Base-by-base conservation (phyloP, 2,888 invertebrate genomes). In the Aphrophora alni region DNA sequence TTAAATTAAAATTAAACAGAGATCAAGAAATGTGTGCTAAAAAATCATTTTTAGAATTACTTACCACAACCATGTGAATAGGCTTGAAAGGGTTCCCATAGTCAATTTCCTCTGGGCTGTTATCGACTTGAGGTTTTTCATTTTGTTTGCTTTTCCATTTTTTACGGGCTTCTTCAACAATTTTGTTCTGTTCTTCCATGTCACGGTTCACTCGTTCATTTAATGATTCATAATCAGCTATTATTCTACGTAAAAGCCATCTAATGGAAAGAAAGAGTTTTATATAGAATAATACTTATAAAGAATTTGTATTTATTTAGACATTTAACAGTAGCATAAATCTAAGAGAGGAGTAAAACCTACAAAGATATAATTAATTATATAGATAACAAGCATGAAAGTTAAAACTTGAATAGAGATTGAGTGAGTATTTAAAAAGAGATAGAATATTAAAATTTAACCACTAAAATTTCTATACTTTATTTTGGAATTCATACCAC, bases 161-260 rank as follows among this genome's bases (percentile, higher is more conserved):
- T 79, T 76, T 75, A 27, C 79, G 38, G 24, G 68, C 79, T 26
- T 25, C 69, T 73, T 75, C 85, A 76, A 87, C 83, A 87, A 89
- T 88, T 88, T 89, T 85, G 88, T 89, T 86, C 88, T 91, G 89
- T 87, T 90, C 85, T 88, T 87, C 85, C 88, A 92, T 87, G 89
- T 95, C 91, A 87, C 85, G 84, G 80, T 89, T 91, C 0, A 95
- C 94, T 81, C 95, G 89, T 75, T 90, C 86, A 84, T 93, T 92
- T 69, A 95, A 89, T 78, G 90, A 89, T 17, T 91, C 90, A 87
- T 92, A 94, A 83, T 93, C 90, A n/a, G 89, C 89, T 4, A 91
- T 89, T n/a, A 95, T 92, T 82, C 92, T 92, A 85, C 91, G 91
- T 27, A 95, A 87, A 17, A 95, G 88, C 95, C 95, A 94, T 80